Base-by-base conservation (phyloP, 2,888 invertebrate genomes). In the Dasysyrphus tricinctus region DNA sequence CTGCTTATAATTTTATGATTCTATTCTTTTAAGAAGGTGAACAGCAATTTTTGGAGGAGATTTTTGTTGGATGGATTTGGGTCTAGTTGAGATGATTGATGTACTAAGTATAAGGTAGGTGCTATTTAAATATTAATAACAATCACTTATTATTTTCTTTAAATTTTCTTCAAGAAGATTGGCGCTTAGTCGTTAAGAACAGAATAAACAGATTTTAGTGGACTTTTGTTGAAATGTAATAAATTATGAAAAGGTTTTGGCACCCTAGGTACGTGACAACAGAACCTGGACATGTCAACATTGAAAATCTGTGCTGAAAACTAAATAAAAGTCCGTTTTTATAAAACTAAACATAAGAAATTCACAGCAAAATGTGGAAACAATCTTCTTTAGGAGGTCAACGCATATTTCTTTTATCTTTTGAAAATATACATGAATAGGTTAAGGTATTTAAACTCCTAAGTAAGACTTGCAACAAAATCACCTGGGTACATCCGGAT, bases 1-100 rank as follows among this genome's bases (percentile, higher is more conserved):
- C 34, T 37, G 2, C 14, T 49, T 67, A 19, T 67, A 49, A 67
- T 49, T 37, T 67, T 37, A 67, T 16, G 16, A 19, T 34, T 37
- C 34, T 14, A 47, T 4, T n/a, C 1, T 39, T 12, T 3, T 3
- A 8, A 57, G 34, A 24, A 16, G 16, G 4, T 42, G 14, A 44
- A 44, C n/a, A 2, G 24, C 1, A 44, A 49, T 8, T 34, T 67
- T 49, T 67, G 5, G 9, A n/a, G 6, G 29, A 44, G 44, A 44
- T 42, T 39, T 24, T 6, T n/a, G n/a, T 63, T 4, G 8, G 49
- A 34, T 65, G 57, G 24, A 29, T 78, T 44, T 44, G 24, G 72
- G 42, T 63, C 39, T 12, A 19, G 7, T 16, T 39, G 12, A 19
- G 59, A 59, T 59, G 59, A 59, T 59, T 59, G 59, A 59, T 59